phyloP scores from a whole-genome alignment of 2,888 invertebrate species.

The Creontiades dilutus region DNA sequence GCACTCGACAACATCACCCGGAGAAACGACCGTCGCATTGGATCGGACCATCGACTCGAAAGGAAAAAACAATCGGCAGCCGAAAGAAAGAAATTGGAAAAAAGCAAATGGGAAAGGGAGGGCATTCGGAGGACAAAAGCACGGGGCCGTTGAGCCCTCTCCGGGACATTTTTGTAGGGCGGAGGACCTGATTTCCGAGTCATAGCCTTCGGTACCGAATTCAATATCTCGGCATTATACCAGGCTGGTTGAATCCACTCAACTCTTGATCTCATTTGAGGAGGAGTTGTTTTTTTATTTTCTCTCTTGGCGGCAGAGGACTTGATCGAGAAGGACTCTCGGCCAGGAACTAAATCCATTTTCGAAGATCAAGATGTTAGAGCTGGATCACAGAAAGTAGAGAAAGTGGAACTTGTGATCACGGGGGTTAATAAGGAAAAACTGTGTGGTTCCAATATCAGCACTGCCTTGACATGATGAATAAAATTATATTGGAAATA shows the following conservation, averaged over 20 bases:
- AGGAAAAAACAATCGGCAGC: background rate
- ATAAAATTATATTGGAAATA: too few relatives aligned
- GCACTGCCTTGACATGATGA: too few relatives aligned
- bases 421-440: too few relatives aligned
- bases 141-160: background rate
- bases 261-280: background rate
- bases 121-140: background rate
- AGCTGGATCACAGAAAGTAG: too few relatives aligned
- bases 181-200: constrained; percentile 25
- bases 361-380: background rate
- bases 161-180: background rate
- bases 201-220: constrained; percentile 44
- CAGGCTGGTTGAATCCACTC: background rate
- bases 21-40: background rate
- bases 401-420: too few relatives aligned
- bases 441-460: too few relatives aligned
- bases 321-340: background rate
- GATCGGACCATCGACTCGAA: background rate
- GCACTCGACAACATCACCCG: background rate
- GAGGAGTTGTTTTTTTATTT: background rate
- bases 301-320: background rate
- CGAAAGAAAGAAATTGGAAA: background rate
- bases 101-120: background rate
- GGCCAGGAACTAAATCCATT: background rate
- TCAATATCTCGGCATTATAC: constrained; percentile 39